Base-by-base conservation (phyloP, 2,888 invertebrate species). In the Hydraecia micacea region DNA sequence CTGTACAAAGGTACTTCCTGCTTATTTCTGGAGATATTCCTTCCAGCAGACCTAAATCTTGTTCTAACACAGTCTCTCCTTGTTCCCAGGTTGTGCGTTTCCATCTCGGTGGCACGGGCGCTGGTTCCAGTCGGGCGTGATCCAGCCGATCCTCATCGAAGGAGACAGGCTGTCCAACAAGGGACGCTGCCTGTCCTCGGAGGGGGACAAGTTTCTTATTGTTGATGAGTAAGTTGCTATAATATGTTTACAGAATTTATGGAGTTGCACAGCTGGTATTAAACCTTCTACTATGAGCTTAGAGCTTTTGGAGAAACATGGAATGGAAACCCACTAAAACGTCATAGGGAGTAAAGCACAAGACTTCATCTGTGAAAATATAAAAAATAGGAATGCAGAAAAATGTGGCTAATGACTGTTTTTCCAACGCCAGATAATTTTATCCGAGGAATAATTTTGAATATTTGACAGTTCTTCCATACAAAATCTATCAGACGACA, bases 91-190 rank as follows among this genome's bases (percentile, higher is more conserved):
- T 91, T 99, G 99, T 96, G 97, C 97, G 89, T 98, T 99, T 97
- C 98, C 98, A 87, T 97, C 97, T 88, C 97, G 98, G 89, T 99
- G 99, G 99, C 98, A 98, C 93, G 99, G 99, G 89, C 98, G 98
- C 89, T 99, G 99, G 99, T 99, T 99, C 97, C 98, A 98, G 95
- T 98, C 98, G 81, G 99, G 99, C 81, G 98, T 98, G 90, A 98
- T 98, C 92, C 98, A 98, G 95, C 98, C 98, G 75, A 98, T 99
- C 96, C 97, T 98, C 91, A 98, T 99, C 93, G 98, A 98, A 91
- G 98, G 98, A 81, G 98, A 98, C 92, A 97, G 98, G 86, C 97
- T 98, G 89, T 98, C 98, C 93, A 98, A 98, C 96, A 98, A 98
- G 95, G 99, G 99, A 90, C 97, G 97, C 94, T 99, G 99, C 94